Base-by-base conservation (phyloP, 2,113 vertebrate species). In the Labrus mixtus region DNA sequence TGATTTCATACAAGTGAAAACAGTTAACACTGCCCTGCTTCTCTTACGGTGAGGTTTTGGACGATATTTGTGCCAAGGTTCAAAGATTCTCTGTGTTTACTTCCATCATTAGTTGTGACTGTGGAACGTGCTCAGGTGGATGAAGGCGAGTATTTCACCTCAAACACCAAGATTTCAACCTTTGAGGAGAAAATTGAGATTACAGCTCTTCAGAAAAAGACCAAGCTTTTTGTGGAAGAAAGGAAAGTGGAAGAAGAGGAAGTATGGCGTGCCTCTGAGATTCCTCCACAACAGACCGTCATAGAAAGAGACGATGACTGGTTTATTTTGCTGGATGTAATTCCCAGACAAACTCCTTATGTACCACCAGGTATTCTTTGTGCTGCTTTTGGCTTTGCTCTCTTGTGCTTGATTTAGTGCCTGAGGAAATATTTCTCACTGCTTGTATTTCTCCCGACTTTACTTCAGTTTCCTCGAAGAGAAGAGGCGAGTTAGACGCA, bases 231-330 rank as follows among this genome's bases (percentile, higher is more conserved):
- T 37, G 43, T 73, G 22, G 71, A 76, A 55, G 77, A 84, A 12
- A 63, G 23, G 55, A 13, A 72, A 70, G 25, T 22, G 43, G 51
- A 23, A 60, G 53, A 78, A 54, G 61, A 73, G 29, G 69, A 41
- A 41, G 6, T 15, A 3, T 23, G n/a, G 53, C 25, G 0, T 37
- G 1, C 6, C 10, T 37, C 33, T 20, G 25, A 75, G 12, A 70
- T 73, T 33, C 19, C 50, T 8, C 33, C 66, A 7, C 67, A 45
- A 23, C 79, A 67, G 16, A 12, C 56, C 15, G 0, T 53, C 29
- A 4, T 48, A 33, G 73, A 82, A 43, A 76, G 48, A 68, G 78
- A 69, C 7, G 91, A 89, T 69, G 90, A 88, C 78, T 94, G 94
- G 93, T 92, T 90, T 79, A 51, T 82, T 37, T 45, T 82, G 62